Percentiles rank a stretch among this genome's conserved stretches.
Conservation (phyloP, 1,140 invertebrate species). For the Solenopsis fugax region DNA sequence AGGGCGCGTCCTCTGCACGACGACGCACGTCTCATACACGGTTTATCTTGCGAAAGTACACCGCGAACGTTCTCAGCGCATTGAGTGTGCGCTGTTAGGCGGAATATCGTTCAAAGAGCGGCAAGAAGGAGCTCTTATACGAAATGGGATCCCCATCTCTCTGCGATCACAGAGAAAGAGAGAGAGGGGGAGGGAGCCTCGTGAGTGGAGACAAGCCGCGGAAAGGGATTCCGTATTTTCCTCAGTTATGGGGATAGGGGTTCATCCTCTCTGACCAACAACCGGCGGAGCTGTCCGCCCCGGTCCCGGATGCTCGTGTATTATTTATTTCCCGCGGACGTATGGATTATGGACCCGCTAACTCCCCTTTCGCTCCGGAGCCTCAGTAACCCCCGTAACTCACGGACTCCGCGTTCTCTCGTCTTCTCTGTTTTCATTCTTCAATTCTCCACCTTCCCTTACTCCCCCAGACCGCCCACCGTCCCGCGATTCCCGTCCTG, state of each 20-base stretch:
- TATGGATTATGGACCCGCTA: slow-evolving; percentile 75
- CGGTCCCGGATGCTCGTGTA: slow-evolving; percentile 70
- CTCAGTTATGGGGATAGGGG: slow-evolving; percentile 43
- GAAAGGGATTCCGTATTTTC: slow-evolving; percentile 62
- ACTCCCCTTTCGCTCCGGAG: slow-evolving; percentile 17
- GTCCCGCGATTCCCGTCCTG: background rate
- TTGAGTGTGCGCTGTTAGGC: slow-evolving; percentile 43
- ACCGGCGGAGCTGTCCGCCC: slow-evolving; percentile 48
- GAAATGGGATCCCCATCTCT: background rate
- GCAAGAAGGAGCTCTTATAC: slow-evolving; percentile 23
- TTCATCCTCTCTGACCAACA: slow-evolving; percentile 63
- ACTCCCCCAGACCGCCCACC: background rate
- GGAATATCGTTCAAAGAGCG: slow-evolving; percentile 63
- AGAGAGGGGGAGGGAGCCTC: background rate
- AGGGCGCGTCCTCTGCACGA: slow-evolving; percentile 16
- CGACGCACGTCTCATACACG: slow-evolving; percentile 35
- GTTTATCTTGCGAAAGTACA: slow-evolving; percentile 48
- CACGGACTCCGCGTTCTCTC: background rate
- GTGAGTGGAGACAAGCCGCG: slow-evolving; percentile 20
- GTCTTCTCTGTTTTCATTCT: slow-evolving; percentile 21
- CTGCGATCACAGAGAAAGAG: slow-evolving; percentile 17
- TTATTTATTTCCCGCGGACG: slow-evolving; percentile 78
- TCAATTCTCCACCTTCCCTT: slow-evolving; percentile 24
- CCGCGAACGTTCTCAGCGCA: slow-evolving; percentile 4
- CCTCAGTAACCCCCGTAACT: background rate